Base-by-base conservation (phyloP, 2,888 invertebrate species). In the Amorpha juglandis region DNA sequence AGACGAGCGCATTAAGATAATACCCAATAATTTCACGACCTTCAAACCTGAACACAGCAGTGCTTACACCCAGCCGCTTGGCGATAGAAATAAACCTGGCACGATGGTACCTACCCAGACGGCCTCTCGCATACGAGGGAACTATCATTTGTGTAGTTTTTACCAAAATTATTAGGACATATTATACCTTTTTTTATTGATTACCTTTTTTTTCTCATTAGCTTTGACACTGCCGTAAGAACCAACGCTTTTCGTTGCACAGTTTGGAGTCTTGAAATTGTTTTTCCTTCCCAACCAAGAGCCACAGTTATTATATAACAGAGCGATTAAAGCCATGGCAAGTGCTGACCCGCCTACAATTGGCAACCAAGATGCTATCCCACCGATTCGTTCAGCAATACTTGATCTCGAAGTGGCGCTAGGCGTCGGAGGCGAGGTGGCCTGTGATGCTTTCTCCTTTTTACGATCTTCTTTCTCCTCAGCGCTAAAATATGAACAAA, bases 381-480 rank as follows among this genome's bases (percentile, higher is more conserved):
- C 12, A 19, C 38, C 58, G 19, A 58, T 19, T 12, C 12, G 16
- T 19, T 38, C 38, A 11, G 19, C 9, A 19, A 58, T 42, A 38
- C 27, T 52, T 52, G 52, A 33, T 8, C 27, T 33, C 14, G 52
- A 27, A 52, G 27, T 52, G 27, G 27, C 52, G 1, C 33, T 11
- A 1, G 38, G 11, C 12, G 65, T 7, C 11, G 62, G 27, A 42
- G 33, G 9, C 19, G 9, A 19, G 9, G 64, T 42, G 27, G 38
- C 63, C 58, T 33, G 16, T 33, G 58, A 63, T 70, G 63, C 19
- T 69, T 62, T 62, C 67, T 66, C 6, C 68, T 67, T 53, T 42
- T 58, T 58, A 19, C 19, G 42, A 6, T 76, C 73, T 14, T 76
- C 78, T 48, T 68, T 63, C 65, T 85, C 84, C 70, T 83, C 83